Percentiles rank a stretch among this genome's conserved stretches.
Conservation (phyloP, 2,113 vertebrate genomes). For the Calyptommatus sinebrachiatus region DNA sequence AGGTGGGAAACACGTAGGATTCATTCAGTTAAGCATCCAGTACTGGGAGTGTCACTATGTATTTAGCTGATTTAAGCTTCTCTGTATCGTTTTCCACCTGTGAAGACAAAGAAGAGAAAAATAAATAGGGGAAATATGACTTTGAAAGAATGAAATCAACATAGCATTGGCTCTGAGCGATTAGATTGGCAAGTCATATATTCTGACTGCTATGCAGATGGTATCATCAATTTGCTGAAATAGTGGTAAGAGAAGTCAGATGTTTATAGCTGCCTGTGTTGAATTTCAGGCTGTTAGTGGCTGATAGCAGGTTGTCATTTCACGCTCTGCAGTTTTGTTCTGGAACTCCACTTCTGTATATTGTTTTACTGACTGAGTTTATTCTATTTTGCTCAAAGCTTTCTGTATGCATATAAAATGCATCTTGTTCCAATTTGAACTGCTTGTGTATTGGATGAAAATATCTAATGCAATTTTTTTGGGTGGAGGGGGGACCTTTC, state of each 20-base stretch:
- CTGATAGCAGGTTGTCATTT: conserved; percentile 68
- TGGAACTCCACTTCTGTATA: conserved; percentile 54
- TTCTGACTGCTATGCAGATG: conserved; percentile 39
- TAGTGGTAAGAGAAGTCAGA: conserved; percentile 43
- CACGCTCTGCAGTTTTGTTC: conserved; percentile 63
- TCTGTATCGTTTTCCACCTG: neutral
- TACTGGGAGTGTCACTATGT: neutral
- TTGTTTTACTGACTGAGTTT: conserved; percentile 50
- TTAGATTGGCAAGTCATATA: conserved; percentile 12
- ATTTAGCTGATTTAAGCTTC: neutral
- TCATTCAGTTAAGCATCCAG: neutral
- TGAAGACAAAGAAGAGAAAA: neutral
- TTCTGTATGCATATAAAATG: conserved; percentile 41
- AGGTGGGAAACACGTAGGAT: neutral
- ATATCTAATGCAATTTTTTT: too few species aligned
- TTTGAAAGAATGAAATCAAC: neutral
- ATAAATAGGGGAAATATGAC: neutral
- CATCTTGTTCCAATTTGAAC: conserved; percentile 42
- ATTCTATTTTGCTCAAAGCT: conserved; percentile 29
- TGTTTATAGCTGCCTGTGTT: conserved; percentile 45
- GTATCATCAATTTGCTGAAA: conserved; percentile 39
- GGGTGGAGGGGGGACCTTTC: too few species aligned
- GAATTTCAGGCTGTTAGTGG: conserved; percentile 46
- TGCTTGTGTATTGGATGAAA: conserved; percentile 1
- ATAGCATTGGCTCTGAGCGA: neutral